Conservation (phyloP, 2,113 vertebrate genomes). For the Ciconia boyciana region DNA sequence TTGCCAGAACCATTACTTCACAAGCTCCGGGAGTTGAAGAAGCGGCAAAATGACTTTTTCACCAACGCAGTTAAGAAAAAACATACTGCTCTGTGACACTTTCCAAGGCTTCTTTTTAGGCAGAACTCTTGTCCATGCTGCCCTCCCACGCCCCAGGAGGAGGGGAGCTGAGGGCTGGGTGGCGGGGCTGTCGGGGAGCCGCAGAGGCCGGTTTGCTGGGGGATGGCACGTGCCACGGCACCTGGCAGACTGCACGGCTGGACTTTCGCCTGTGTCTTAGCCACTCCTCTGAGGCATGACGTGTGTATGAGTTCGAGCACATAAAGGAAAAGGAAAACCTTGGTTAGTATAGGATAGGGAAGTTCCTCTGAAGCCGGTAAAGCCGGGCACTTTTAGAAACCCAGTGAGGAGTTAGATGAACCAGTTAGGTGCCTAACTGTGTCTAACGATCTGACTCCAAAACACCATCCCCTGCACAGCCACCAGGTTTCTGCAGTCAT, state of each 20-base stretch:
- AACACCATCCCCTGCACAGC: neutral
- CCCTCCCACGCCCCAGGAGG: neutral
- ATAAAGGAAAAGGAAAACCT: neutral
- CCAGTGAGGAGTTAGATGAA: neutral
- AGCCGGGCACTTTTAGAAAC: neutral
- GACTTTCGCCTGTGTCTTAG: neutral
- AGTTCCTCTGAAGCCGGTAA: neutral
- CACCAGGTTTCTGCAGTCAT: neutral
- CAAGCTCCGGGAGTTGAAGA: neutral
- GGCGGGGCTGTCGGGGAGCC: fast-evolving
- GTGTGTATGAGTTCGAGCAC: neutral
- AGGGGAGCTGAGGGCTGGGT: neutral
- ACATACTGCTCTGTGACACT: neutral
- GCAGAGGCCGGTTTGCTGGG: fast-evolving
- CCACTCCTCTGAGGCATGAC: neutral
- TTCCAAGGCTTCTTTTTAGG: neutral
- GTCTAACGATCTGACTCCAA: neutral
- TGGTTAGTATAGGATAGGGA: neutral
- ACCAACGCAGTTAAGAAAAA: neutral
- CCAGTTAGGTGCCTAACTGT: neutral
- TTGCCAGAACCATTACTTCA: neutral
- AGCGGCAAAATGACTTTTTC: neutral
- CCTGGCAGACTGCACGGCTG: neutral
- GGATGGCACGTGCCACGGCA: no score
- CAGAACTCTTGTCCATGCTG: neutral